These are phyloP conservation scores for Daboia siamensis DNA, from an alignment of 2,113 vertebrate species.

Conservation along the genomic window DNA sequence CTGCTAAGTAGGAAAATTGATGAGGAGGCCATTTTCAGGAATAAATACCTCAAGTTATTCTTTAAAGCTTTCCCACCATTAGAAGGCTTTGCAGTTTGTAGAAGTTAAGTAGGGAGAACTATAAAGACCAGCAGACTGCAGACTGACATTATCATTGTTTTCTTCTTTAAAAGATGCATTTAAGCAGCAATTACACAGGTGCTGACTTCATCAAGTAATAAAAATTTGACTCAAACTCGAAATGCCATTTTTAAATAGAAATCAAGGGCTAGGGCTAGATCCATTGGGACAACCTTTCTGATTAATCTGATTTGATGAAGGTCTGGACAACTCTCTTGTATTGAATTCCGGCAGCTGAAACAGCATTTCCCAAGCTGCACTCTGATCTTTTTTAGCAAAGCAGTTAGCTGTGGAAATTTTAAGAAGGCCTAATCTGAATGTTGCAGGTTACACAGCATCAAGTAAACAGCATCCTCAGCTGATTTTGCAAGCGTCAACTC, in stretches of 20 bases:
- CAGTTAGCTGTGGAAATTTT: neutral
- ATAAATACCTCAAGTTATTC: neutral
- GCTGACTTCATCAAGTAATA: slow-evolving; percentile 17
- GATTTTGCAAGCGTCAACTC: neutral
- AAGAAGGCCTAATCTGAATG: neutral
- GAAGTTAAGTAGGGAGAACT: slow-evolving; percentile 3
- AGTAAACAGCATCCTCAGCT: slow-evolving; percentile 1
- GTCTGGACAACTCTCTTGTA: slow-evolving; percentile 1
- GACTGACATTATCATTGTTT: slow-evolving; percentile 1
- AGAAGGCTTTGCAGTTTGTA: slow-evolving; percentile 14
- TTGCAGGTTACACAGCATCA: neutral
- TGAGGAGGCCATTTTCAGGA: slow-evolving; percentile 26
- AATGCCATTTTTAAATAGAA: slow-evolving; percentile 29
- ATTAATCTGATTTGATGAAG: slow-evolving; percentile 24
- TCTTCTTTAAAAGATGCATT: slow-evolving; percentile 1
- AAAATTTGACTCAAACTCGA: slow-evolving; percentile 22
- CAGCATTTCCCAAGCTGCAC: slow-evolving; percentile 6
- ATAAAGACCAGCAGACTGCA: neutral
- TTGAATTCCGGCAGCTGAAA: slow-evolving; percentile 25
- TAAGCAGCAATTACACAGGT: slow-evolving; percentile 11
- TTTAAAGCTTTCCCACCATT: slow-evolving; percentile 2
- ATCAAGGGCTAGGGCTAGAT: slow-evolving; percentile 19
- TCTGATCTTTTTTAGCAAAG: neutral
- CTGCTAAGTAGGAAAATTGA: neutral
- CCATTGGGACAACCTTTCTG: slow-evolving; percentile 9